Percentiles rank a stretch among this genome's conserved stretches.
phyloP scores from a whole-genome alignment of 2,888 invertebrate species.

The Tolmerus cingulatus region DNA sequence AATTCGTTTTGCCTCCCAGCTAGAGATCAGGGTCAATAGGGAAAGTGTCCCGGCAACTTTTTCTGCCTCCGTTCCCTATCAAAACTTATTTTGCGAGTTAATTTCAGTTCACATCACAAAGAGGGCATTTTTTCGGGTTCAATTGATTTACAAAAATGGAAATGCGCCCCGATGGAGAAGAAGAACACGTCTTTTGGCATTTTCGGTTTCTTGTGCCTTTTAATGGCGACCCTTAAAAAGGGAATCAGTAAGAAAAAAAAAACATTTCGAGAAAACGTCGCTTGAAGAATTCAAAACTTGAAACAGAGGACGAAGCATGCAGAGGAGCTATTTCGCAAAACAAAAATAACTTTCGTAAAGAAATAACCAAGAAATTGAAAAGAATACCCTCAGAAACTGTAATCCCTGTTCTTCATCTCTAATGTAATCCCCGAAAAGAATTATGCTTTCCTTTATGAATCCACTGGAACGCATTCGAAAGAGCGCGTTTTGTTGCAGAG shows the following conservation, averaged over 20 bases:
- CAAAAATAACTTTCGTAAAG: background rate
- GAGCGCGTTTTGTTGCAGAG: background rate
- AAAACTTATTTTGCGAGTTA: background rate
- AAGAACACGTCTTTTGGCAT: background rate
- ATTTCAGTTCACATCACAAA: background rate
- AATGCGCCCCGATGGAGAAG: background rate
- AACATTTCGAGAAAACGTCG: background rate
- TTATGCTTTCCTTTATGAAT: background rate
- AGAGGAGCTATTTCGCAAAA: background rate
- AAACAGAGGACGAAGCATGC: background rate
- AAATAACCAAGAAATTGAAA: background rate
- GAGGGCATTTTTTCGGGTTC: background rate
- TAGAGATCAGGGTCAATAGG: background rate
- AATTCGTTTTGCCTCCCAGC: background rate
- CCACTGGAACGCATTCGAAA: background rate
- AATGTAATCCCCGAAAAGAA: background rate
- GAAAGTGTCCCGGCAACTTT: background rate
- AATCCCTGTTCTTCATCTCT: background rate
- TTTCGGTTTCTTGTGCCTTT: background rate
- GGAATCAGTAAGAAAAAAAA: background rate
- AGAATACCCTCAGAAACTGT: background rate
- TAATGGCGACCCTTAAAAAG: background rate
- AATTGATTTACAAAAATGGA: background rate
- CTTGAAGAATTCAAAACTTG: background rate
- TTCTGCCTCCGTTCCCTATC: background rate